Conservation (phyloP, 2,797 vertebrate species). For the Eulemur rubriventer region DNA sequence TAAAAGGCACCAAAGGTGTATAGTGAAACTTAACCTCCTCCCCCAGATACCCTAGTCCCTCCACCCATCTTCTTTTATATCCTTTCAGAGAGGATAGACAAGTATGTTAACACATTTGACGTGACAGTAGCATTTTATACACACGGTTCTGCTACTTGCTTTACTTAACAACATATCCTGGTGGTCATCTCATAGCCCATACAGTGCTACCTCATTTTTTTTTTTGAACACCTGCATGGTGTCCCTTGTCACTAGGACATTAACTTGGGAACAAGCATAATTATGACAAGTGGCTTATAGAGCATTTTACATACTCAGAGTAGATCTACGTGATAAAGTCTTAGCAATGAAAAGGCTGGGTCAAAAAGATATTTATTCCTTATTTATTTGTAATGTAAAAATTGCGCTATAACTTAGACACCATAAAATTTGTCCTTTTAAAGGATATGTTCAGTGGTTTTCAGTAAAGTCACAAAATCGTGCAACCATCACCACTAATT, state of each 20-base stretch:
- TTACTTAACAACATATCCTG: background rate
- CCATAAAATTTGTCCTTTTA: background rate
- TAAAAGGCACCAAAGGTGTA: background rate
- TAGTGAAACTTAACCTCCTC: rapidly evolving
- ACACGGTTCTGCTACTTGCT: background rate
- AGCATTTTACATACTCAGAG: background rate
- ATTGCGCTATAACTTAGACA: background rate
- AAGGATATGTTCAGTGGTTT: background rate
- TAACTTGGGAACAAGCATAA: background rate
- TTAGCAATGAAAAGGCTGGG: background rate
- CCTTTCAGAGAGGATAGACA: background rate
- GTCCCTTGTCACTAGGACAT: too few species aligned
- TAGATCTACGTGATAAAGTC: background rate
- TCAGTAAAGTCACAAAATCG: background rate
- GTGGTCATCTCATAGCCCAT: background rate
- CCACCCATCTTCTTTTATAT: background rate
- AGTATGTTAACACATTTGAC: background rate
- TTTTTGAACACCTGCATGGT: background rate
- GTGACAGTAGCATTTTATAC: background rate
- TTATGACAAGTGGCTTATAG: background rate
- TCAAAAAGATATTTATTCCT: background rate
- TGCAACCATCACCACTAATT: background rate
- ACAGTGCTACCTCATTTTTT: background rate
- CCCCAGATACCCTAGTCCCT: background rate
- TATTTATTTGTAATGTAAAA: background rate